Conservation (phyloP, 1,140 invertebrate species). For the Euwallacea fornicatus region DNA sequence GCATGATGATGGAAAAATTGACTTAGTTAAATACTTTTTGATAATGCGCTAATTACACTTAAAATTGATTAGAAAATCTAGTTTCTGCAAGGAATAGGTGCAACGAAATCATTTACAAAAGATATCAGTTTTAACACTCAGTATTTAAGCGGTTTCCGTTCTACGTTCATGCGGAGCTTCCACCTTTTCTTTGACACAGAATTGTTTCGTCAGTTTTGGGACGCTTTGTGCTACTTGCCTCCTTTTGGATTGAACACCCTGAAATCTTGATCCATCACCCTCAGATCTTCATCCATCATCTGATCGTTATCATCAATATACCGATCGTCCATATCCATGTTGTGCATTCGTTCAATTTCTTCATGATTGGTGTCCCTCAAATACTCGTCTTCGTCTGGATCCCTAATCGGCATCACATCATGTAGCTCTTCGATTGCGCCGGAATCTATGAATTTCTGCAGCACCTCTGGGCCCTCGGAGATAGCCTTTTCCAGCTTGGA, state of each 20-base stretch:
- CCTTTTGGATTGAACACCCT: conserved; percentile 34
- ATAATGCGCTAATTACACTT: too few species aligned
- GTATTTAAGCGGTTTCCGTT: too few species aligned
- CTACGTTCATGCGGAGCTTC: too few species aligned
- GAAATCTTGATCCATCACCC: conserved; percentile 42
- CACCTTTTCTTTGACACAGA: too few species aligned
- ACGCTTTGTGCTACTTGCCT: neutral
- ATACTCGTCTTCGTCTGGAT: conserved; percentile 62
- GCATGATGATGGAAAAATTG: conserved; percentile 3
- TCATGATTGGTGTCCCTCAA: conserved; percentile 50
- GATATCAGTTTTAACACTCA: too few species aligned
- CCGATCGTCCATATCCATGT: conserved; percentile 23
- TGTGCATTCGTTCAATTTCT: conserved; percentile 33
- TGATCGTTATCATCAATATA: conserved; percentile 24
- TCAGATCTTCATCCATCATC: conserved; percentile 42
- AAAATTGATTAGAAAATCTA: too few species aligned
- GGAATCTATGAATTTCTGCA: conserved; percentile 74
- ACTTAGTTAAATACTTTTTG: neutral
- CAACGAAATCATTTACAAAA: too few species aligned
- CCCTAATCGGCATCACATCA: conserved; percentile 69
- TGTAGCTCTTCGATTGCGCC: conserved; percentile 77
- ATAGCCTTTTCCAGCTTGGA: conserved; percentile 74
- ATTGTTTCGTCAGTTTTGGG: too few species aligned
- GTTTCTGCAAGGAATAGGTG: too few species aligned
- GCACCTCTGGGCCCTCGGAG: conserved; percentile 70